Base-by-base conservation (phyloP, 1,140 invertebrate genomes). In the Melanaphis sacchari region DNA sequence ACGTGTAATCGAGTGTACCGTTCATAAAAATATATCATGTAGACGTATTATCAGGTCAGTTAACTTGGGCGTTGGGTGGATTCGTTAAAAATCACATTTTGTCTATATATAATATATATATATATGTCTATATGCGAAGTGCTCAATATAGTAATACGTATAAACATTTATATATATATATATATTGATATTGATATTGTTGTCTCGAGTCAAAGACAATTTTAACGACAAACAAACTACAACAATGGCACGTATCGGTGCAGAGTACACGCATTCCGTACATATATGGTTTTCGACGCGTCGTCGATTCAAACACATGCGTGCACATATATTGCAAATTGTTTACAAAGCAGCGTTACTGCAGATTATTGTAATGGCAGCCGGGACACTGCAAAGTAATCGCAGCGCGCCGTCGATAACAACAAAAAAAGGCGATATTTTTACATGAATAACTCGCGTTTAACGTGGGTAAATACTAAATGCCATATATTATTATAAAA, bases 221-320 rank as follows among this genome's bases (percentile, higher is more conserved):
- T 93, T 52, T 7, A 52, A 41, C 81, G 90, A 49, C 66, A 46
- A 54, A 92, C 66, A 36, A 89, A 54, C 91, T 24, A 52, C 91
- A 84, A 93, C 81, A 85, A 82, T 49, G 91, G 91, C 91, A 92
- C 91, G 91, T 92, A 81, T 46, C 41, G 81, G 91, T 49, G 91
- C 59, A 49, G 31, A 36, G 36, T 41, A 81, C 76, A 41, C 76
- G 81, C 91, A 93, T 93, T 93, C 91, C 81, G 46, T 85, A 82
- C 91, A 54, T 84, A 54, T 84, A 54, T 54, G 91, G 43, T 85
- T 82, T 93, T 54, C 52, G 89, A 90, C 87, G 87, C 41, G 41
- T 46, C 88, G 88, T 52, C 88, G 46, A 36, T 92, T 49, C 40
- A 38, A 38, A 49, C 76, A 46, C 76, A 49, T n/a, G 38, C 31